Evolutionary conservation across 1,140 invertebrate genomes (phyloP).

Genomic region (Thaumetopoea pityocampa): DNA sequence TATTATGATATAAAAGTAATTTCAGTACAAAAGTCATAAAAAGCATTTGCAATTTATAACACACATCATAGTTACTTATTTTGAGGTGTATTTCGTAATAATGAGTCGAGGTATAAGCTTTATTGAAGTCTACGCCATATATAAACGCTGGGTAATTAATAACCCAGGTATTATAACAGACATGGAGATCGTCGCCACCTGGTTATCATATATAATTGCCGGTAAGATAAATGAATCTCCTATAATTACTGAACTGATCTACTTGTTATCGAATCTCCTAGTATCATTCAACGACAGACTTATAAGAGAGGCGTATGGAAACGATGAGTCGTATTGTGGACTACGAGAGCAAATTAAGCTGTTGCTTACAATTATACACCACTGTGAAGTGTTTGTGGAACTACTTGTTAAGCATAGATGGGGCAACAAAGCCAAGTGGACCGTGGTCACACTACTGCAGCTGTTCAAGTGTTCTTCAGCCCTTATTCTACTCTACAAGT

Average conservation of each 20-base stretch:
- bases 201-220: slow-evolving; percentile 85
- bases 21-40: too few species aligned
- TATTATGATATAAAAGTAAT: too few species aligned
- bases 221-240: slow-evolving; percentile 86
- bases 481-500: slow-evolving; percentile 82
- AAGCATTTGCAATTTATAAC: too few species aligned
- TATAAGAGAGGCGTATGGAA: slow-evolving; percentile 77
- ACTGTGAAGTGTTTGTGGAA: slow-evolving; percentile 90
- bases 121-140: slow-evolving; percentile 75
- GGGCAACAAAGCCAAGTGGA: slow-evolving; percentile 84
- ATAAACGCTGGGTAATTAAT: slow-evolving; percentile 83
- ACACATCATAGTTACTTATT: too few species aligned
- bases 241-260: slow-evolving; percentile 87
- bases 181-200: slow-evolving; percentile 83
- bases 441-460: slow-evolving; percentile 83
- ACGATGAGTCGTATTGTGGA: slow-evolving; percentile 59
- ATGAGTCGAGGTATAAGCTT: too few species aligned
- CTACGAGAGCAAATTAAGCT: slow-evolving; percentile 80
- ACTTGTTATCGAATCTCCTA: slow-evolving; percentile 88
- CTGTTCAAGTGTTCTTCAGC: slow-evolving; percentile 83
- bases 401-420: slow-evolving; percentile 82
- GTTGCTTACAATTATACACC: slow-evolving; percentile 88
- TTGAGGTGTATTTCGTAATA: too few species aligned
- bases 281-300: slow-evolving; percentile 89
- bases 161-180: slow-evolving; percentile 83